Percentiles rank a stretch among this genome's conserved stretches.
Conservation (phyloP, 2,888 invertebrate genomes). For the Loripinus fragilis region DNA sequence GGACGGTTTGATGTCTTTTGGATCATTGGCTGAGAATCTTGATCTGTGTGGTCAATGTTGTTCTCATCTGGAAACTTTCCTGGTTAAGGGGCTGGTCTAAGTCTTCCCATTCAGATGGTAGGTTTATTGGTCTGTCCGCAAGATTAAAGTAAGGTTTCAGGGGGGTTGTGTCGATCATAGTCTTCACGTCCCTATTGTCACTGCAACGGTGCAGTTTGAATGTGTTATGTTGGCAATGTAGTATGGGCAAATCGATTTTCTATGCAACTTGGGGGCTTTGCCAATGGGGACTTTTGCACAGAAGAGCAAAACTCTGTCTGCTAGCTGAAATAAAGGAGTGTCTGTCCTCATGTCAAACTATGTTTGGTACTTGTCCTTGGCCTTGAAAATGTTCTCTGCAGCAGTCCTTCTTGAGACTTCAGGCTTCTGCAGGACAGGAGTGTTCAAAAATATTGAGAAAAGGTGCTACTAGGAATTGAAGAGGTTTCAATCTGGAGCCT, state of each 20-base stretch:
- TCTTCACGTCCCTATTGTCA: slow-evolving; percentile 27
- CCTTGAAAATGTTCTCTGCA: slow-evolving; percentile 27
- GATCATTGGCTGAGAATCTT: too few species aligned
- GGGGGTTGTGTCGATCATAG: slow-evolving; percentile 28
- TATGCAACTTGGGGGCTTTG: slow-evolving; percentile 35
- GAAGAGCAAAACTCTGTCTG: slow-evolving; percentile 43
- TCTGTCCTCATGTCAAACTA: slow-evolving; percentile 41
- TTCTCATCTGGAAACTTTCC: too few species aligned
- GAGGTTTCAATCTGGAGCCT: slow-evolving; percentile 37
- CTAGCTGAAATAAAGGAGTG: slow-evolving; percentile 33
- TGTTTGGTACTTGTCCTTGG: slow-evolving; percentile 37
- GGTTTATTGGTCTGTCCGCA: slow-evolving; percentile 31
- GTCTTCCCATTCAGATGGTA: slow-evolving; percentile 11
- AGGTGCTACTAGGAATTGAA: slow-evolving; percentile 28
- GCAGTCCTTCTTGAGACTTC: slow-evolving; percentile 34
- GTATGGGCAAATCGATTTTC: slow-evolving; percentile 35
- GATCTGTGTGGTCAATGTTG: too few species aligned
- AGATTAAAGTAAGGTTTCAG: slow-evolving; percentile 45
- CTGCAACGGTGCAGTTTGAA: slow-evolving; percentile 27
- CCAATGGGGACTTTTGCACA: slow-evolving; percentile 36
- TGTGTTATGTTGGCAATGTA: slow-evolving; percentile 41
- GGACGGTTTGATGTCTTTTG: too few species aligned
- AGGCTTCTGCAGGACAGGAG: slow-evolving; percentile 31
- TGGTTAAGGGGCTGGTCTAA: not conserved
- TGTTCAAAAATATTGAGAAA: slow-evolving; percentile 9